Base-by-base conservation (phyloP, 2,113 vertebrate species). In the Forbesichthys papilliferus region DNA sequence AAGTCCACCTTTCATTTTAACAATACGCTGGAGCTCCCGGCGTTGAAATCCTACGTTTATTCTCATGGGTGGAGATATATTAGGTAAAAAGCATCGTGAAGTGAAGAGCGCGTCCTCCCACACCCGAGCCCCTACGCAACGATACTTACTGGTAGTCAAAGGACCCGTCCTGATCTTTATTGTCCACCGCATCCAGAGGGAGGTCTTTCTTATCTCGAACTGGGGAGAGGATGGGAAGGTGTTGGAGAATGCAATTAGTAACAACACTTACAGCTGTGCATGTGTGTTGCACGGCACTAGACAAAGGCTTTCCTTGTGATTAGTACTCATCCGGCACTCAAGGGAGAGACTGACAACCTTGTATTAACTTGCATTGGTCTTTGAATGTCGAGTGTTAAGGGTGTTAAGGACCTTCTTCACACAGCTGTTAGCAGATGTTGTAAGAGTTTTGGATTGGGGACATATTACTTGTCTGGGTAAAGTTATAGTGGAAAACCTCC, bases 141-240 rank as follows among this genome's bases (percentile, higher is more conserved):
- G 16, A 36, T 56, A 83, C 93, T 33, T 91, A 99, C 97, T 96
- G 96, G 91, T 98, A 99, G 88, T 99, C 97, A 57, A 98, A 98
- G 0, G 97, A 99, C 47, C 96, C 96, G 0, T 99, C 95, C 56
- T 95, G 96, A 71, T 96, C 96, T 58, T 99, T 99, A 79, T 96
- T 95, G 78, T 98, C 96, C 68, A 98, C 96, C 0, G 92, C 87
- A 5, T 96, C 96, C 57, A 98, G 88, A 0, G 96, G 94, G 5
- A 98, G 95, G 1, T 98, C 96, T 87, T 98, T 98, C 77, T 97
- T 99, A 73, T 98, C 96, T 78, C 96, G 92, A 1, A 98, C 96
- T 98, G 53, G 63, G 77, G 18, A 77, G 76, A 84, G 68, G 67
- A 27, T 9, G 13, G 20, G 12, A 11, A 56, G 9, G 56, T 66